Evolutionary conservation across 2,797 vertebrate genomes (phyloP).

Genomic region (Neosalanx taihuensis): DNA sequence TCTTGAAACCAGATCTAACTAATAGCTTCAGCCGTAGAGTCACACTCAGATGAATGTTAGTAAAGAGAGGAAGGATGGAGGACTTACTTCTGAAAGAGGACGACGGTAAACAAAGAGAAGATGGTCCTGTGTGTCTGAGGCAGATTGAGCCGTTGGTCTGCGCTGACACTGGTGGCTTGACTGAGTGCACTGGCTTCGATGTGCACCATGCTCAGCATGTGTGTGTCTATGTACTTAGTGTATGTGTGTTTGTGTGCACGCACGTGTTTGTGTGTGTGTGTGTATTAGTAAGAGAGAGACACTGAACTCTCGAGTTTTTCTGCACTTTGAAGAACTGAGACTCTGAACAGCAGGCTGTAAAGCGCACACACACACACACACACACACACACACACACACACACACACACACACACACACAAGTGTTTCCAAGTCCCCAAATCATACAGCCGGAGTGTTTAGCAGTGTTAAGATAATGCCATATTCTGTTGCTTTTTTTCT

Average conservation of each 20-base stretch:
- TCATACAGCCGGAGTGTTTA: conserved; percentile 63
- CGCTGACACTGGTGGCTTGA: conserved; percentile 40
- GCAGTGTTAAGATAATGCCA: conserved; percentile 60
- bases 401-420: conserved; percentile 12
- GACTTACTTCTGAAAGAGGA: conserved; percentile 18
- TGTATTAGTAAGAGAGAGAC: conserved; percentile 10
- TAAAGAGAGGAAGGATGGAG: conserved; percentile 7
- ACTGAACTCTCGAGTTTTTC: conserved; percentile 24
- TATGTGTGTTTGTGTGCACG: background rate
- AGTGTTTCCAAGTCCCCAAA: conserved; percentile 47
- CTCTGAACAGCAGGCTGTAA: conserved; percentile 16
- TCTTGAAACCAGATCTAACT: background rate
- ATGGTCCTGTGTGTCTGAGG: conserved; percentile 37
- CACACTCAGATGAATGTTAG: conserved; percentile 8
- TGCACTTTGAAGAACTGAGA: conserved; percentile 40
- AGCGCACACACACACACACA: conserved; percentile 14
- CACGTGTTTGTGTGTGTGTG: conserved; percentile 21
- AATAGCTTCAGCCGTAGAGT: too few relatives aligned
- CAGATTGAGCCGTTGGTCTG: conserved; percentile 42
- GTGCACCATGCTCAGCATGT: conserved; percentile 25
- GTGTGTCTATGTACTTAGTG: conserved; percentile 28
- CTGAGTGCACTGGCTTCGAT: conserved; percentile 40
- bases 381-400: background rate
- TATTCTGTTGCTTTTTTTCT: conserved; percentile 46
- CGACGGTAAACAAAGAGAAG: background rate